phyloP scores from a whole-genome alignment of 2,888 invertebrate species.

The Carcina quercana region DNA sequence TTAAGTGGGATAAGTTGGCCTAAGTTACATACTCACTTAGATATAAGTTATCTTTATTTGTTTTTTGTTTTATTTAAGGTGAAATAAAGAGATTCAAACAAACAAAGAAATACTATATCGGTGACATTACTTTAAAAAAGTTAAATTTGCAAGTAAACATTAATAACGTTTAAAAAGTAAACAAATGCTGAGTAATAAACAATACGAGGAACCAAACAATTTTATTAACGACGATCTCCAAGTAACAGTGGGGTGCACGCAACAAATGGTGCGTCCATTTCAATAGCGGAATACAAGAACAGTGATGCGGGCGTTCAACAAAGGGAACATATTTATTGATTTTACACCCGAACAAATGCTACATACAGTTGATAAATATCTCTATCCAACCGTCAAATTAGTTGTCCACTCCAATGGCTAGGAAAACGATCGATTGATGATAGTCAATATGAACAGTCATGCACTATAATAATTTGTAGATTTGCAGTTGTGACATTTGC shows the following conservation, averaged over 20 bases:
- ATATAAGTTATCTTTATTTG: no score
- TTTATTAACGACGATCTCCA: slow-evolving; percentile 22
- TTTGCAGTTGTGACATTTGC: no score
- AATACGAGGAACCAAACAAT: slow-evolving; percentile 19
- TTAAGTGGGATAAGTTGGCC: no score
- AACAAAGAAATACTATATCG: no score
- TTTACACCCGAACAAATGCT: slow-evolving; percentile 42
- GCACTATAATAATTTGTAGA: no score
- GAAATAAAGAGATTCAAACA: no score
- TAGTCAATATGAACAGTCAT: no score
- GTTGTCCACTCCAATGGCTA: slow-evolving; percentile 5
- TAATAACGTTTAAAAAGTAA: slow-evolving; percentile 16
- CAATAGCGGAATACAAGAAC: slow-evolving; percentile 30
- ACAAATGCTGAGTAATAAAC: slow-evolving; percentile 17
- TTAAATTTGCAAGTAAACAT: neutral
- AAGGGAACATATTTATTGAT: slow-evolving; percentile 46
- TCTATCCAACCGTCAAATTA: slow-evolving; percentile 32
- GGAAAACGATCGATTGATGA: slow-evolving; percentile 2
- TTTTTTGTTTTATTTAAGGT: no score
- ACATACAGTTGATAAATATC: slow-evolving; percentile 35
- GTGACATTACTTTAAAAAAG: neutral
- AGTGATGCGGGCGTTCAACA: slow-evolving; percentile 49
- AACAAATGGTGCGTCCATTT: slow-evolving; percentile 28
- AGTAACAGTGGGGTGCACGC: slow-evolving; percentile 31
- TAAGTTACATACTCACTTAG: no score